These are phyloP conservation scores for Pseudococcus viburni DNA, from an alignment of 2,888 invertebrate species.

Conservation along the genomic window DNA sequence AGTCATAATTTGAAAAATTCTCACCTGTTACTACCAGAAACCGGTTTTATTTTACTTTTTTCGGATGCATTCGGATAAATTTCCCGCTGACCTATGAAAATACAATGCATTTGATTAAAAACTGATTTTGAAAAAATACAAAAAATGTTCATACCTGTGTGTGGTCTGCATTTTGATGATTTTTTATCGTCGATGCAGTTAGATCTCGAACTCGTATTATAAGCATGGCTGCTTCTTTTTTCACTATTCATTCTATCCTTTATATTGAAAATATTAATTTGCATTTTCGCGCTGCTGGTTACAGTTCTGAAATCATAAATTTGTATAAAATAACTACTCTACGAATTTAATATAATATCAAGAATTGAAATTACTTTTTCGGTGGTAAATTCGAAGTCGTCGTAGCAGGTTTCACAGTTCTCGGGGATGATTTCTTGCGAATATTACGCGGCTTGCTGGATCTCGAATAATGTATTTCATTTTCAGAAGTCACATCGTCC, in stretches of 20 bases:
- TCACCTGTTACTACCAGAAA: slow-evolving; percentile 10
- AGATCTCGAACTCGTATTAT: slow-evolving; percentile 9
- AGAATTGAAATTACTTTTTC: not conserved
- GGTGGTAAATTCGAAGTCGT: slow-evolving; percentile 29
- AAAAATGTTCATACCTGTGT: not conserved
- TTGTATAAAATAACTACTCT: not conserved
- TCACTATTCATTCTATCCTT: slow-evolving; percentile 41
- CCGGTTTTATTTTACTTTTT: slow-evolving; percentile 32
- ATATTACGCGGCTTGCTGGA: slow-evolving; percentile 65
- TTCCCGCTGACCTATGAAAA: slow-evolving; percentile 27
- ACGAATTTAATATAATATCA: not conserved
- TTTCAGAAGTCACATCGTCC: slow-evolving; percentile 72
- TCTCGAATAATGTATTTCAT: slow-evolving; percentile 64
- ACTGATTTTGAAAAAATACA: not conserved
- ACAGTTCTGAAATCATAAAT: slow-evolving; percentile 19
- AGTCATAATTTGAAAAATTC: not conserved
- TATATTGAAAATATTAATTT: slow-evolving; percentile 63
- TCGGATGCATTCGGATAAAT: not conserved
- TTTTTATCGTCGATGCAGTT: not conserved
- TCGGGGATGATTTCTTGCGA: slow-evolving; percentile 60
- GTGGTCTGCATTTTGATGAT: not conserved
- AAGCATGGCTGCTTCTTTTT: not conserved
- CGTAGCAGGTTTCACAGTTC: slow-evolving; percentile 4
- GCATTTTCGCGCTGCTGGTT: slow-evolving; percentile 57
- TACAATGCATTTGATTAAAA: not conserved